These are phyloP conservation scores for Clivina fossor DNA, from an alignment of 2,888 invertebrate genomes.

Conservation along the genomic window DNA sequence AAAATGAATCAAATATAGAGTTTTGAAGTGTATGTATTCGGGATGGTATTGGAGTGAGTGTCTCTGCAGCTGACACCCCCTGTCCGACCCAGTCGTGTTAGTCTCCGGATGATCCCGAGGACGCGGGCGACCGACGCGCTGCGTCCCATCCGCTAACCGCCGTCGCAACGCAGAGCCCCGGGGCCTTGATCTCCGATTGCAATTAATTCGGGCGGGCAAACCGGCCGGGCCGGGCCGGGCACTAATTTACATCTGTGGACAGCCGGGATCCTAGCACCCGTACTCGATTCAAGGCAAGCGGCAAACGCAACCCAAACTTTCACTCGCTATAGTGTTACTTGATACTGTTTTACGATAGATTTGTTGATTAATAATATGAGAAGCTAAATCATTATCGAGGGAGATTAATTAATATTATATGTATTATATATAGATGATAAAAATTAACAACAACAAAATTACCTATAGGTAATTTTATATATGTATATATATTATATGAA, in stretches of 20 bases:
- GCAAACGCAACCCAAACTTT: slow-evolving; percentile 8
- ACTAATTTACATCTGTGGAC: slow-evolving; percentile 52
- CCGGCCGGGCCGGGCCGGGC: slow-evolving; percentile 32
- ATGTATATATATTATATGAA: too few relatives aligned
- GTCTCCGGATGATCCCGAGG: slow-evolving; percentile 1
- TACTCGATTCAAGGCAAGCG: slow-evolving; percentile 12
- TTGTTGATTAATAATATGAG: background rate
- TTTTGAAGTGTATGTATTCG: too few relatives aligned
- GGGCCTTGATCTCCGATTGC: slow-evolving; percentile 38
- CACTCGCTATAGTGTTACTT: background rate
- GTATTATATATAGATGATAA: too few relatives aligned
- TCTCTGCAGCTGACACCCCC: too few relatives aligned
- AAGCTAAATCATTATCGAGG: background rate
- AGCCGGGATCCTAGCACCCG: slow-evolving; percentile 38
- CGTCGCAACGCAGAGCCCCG: slow-evolving; percentile 36
- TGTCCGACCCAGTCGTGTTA: too few relatives aligned
- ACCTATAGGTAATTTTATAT: too few relatives aligned
- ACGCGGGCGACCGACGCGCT: too few relatives aligned
- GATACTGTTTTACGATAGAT: background rate
- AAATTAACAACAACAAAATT: too few relatives aligned
- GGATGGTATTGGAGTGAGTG: too few relatives aligned
- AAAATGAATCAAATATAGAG: too few relatives aligned
- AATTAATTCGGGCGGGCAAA: slow-evolving; percentile 34
- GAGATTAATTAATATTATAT: too few relatives aligned
- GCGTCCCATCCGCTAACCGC: background rate